Conservation (phyloP, 2,888 invertebrate genomes). For the Cataglyphis albicans region DNA sequence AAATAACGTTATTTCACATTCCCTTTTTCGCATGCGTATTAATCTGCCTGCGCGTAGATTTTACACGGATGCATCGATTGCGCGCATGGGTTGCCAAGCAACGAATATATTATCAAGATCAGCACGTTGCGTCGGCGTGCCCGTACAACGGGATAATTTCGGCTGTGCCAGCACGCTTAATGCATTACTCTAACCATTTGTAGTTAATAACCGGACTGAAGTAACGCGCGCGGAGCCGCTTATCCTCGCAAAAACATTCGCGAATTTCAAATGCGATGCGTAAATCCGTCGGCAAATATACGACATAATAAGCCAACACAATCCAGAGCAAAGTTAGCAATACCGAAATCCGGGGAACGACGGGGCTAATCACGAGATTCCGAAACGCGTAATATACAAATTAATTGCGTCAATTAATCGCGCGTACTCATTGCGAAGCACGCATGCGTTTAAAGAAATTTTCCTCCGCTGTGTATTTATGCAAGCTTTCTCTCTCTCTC, state of each 20-base stretch:
- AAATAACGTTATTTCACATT: slow-evolving; percentile 28
- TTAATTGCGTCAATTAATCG: slow-evolving; percentile 35
- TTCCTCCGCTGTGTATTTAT: background rate
- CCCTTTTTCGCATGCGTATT: slow-evolving; percentile 19
- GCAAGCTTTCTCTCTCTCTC: background rate
- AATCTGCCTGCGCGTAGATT: slow-evolving; percentile 44
- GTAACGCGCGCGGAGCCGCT: background rate
- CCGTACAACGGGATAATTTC: slow-evolving; percentile 36
- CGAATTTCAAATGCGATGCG: slow-evolving; percentile 34
- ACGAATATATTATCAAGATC: slow-evolving; percentile 50
- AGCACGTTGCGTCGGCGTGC: slow-evolving; percentile 19
- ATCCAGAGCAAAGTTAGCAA: slow-evolving; percentile 16
- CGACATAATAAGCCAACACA: slow-evolving; percentile 26
- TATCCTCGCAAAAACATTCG: slow-evolving; percentile 33
- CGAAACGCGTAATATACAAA: slow-evolving; percentile 33
- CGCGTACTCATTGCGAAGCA: background rate
- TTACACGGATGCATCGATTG: slow-evolving; percentile 41
- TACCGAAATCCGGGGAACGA: background rate
- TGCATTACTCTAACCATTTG: slow-evolving; percentile 45
- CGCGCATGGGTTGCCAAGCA: slow-evolving; percentile 31
- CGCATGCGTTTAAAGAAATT: slow-evolving; percentile 28
- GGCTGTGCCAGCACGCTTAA: slow-evolving; percentile 34
- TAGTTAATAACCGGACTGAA: slow-evolving; percentile 48
- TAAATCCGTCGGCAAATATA: slow-evolving; percentile 45
- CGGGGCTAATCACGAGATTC: slow-evolving; percentile 7